A percentile compares a stretch with the other conserved stretches of the same genome.
Evolutionary conservation across 53 echinoderm and acorn worm species (phyloP).

Genomic region (Holothuria leucospilota): DNA sequence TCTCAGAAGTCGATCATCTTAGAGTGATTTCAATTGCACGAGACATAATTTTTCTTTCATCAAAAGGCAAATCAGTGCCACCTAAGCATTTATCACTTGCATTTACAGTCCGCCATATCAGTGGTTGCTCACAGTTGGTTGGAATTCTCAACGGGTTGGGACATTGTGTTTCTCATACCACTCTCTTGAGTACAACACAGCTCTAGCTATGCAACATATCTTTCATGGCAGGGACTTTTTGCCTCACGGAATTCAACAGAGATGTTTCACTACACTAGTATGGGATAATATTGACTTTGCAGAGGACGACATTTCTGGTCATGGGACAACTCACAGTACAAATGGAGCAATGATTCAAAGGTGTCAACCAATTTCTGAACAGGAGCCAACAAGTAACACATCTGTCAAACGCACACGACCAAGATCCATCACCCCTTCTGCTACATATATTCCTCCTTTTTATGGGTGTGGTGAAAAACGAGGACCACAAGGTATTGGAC

Average conservation of each 20-base stretch:
- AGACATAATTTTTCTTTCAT: conserved; percentile 55
- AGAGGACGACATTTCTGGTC: conserved; percentile 63
- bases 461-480: too few species aligned
- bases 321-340: conserved; percentile 69
- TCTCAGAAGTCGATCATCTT: background rate
- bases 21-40: conserved; percentile 56
- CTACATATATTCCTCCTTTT: too few species aligned
- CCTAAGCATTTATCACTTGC: conserved; percentile 66
- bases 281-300: conserved; percentile 79
- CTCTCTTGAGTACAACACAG: conserved; percentile 69
- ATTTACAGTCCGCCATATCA: conserved; percentile 68
- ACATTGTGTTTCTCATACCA: conserved; percentile 55
- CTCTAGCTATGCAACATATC: conserved; percentile 61
- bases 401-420: too few species aligned
- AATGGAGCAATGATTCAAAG: conserved; percentile 59
- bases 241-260: conserved; percentile 38
- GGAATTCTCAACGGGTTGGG: conserved; percentile 75
- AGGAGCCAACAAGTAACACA: too few species aligned
- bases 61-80: conserved; percentile 34
- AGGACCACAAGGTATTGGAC: too few species aligned
- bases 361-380: background rate
- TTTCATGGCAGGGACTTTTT: conserved; percentile 21
- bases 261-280: conserved; percentile 55
- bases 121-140: conserved; percentile 66
- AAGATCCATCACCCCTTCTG: too few species aligned